Evolutionary conservation across 2,797 vertebrate species (phyloP), one percentile per base, ranked within the genome.

Genomic region (Muraenolepis orangiensis): DNA sequence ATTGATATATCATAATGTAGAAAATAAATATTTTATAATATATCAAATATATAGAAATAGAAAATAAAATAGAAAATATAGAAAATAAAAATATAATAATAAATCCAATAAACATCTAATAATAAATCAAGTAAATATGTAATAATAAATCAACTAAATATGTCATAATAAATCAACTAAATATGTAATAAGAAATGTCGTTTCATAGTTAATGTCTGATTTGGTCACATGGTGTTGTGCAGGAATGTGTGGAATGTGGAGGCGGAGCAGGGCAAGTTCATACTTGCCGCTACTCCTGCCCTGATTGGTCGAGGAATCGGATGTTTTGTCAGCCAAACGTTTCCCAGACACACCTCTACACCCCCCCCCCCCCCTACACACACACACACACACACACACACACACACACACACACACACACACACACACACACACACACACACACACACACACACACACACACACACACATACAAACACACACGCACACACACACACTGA

Each of bases 251-350:
- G 57, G 57, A 64, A 64, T 64, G 57, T 26, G n/a, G 57, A 64
- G 23, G 23, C 57, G n/a, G 12, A 8, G 23, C 23, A 7, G 23
- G 8, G 12, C 57, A 64, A 64, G 26, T 14, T 67, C 26, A 31
- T 7, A 29, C 66, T 31, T 20, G 66, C 26, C 16, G 2, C 29
- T 2, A 67, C 66, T 3, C 6, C 66, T 2, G 14, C 11, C 30
- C 28, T 66, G 61, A 66, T 66, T 66, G 61, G 61, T 28, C 11
- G 23, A n/a, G 61, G 28, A 66, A 66, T 66, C 61, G 61, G 61
- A 66, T 66, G 61, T 66, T 66, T 66, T 66, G 61, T 67, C 30
- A 67, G 26, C 66, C 66, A 67, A 67, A 23, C 61, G 6, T 28
- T 66, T 28, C 61, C 23, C 61, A 66, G 66, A 67, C 66, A 67